Evolutionary conservation across 2,113 vertebrate genomes (phyloP).

Genomic region (Corythornis cristatus): DNA sequence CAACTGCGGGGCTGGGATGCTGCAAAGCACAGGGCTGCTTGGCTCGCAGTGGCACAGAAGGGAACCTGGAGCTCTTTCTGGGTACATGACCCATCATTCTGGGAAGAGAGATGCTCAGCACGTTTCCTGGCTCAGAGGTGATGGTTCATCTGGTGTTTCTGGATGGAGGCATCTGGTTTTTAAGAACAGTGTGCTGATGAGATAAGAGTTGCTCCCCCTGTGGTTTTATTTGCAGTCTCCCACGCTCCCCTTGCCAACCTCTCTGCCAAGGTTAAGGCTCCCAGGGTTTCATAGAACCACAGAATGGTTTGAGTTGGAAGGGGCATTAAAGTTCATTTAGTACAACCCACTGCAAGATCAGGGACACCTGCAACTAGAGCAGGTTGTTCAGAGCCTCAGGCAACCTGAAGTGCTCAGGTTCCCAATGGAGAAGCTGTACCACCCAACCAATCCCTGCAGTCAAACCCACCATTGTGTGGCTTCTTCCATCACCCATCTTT

Average conservation of each 20-base stretch:
- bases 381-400: too few species aligned
- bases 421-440: neutral
- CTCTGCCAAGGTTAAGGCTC: neutral
- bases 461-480: neutral
- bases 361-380: too few species aligned
- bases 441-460: neutral
- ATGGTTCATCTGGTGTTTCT: neutral
- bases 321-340: too few species aligned
- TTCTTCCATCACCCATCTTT: neutral
- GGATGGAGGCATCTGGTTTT: neutral
- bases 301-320: too few species aligned
- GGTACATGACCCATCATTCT: neutral
- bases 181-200: neutral
- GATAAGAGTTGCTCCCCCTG: neutral
- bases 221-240: neutral
- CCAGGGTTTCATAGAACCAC: fast-evolving
- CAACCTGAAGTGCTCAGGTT: neutral
- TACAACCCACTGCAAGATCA: too few species aligned
- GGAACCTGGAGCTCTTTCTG: neutral
- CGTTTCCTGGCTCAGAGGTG: neutral
- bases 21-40: neutral
- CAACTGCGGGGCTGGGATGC: fast-evolving
- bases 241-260: neutral
- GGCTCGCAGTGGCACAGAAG: neutral
- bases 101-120: neutral